Conservation (phyloP, 2,797 vertebrate genomes). For the Enteromius treurensis region DNA sequence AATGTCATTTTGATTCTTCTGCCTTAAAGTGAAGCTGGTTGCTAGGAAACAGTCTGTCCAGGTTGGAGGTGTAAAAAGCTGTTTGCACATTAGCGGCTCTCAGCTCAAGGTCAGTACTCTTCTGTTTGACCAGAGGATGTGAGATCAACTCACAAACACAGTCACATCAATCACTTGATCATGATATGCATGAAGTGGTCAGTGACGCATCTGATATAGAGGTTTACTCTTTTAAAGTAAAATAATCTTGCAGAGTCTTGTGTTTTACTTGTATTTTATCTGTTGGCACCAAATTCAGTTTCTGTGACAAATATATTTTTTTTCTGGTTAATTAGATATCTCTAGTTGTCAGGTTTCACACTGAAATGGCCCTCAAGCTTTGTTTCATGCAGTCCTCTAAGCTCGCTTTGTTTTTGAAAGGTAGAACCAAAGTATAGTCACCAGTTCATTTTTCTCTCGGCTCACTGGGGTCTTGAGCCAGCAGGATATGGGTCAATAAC, state of each 20-base stretch:
- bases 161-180: slow-evolving; percentile 18
- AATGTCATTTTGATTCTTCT: slow-evolving; percentile 54
- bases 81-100: slow-evolving; percentile 57
- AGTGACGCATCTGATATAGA: neutral
- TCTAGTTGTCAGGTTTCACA: neutral
- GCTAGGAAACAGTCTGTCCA: slow-evolving; percentile 60
- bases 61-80: slow-evolving; percentile 58
- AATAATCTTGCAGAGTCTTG: neutral
- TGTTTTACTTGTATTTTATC: neutral
- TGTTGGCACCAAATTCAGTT: neutral
- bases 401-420: slow-evolving; percentile 17
- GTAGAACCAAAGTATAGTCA: slow-evolving; percentile 2
- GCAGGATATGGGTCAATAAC: slow-evolving; percentile 50
- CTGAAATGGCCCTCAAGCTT: neutral
- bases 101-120: slow-evolving; percentile 56
- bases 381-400: neutral
- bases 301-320: neutral
- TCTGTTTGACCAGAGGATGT: slow-evolving; percentile 51
- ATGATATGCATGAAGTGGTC: slow-evolving; percentile 2
- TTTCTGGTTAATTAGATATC: neutral
- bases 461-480: slow-evolving; percentile 44
- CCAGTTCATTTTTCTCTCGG: neutral
- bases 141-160: slow-evolving; percentile 31
- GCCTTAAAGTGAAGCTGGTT: slow-evolving; percentile 56
- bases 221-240: neutral